Conservation (phyloP, 2,888 invertebrate genomes). For the Heliconius ethilla region DNA sequence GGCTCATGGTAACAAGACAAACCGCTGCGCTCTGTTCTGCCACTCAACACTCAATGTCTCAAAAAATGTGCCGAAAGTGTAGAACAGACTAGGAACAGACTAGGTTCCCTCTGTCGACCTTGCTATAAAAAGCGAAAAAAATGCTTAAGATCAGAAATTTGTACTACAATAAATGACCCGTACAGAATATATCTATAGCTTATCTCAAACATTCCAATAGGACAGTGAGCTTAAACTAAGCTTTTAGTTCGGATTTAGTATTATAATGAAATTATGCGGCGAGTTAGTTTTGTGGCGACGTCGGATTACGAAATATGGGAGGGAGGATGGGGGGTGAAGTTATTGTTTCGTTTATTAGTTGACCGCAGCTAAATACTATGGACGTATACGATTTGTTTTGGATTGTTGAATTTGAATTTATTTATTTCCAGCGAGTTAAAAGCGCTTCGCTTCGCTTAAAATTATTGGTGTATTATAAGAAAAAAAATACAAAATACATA, state of each 20-base stretch:
- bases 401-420: not conserved
- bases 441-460: no score
- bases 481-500: no score
- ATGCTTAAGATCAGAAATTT: not conserved
- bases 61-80: not conserved
- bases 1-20: not conserved
- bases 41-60: not conserved
- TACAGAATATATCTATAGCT: not conserved
- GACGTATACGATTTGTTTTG: slow-evolving; percentile 1
- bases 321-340: slow-evolving; percentile 8
- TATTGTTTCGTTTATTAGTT: slow-evolving; percentile 41
- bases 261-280: slow-evolving; percentile 49
- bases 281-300: slow-evolving; percentile 47
- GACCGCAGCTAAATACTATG: slow-evolving; percentile 33
- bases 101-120: not conserved
- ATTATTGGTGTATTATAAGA: no score
- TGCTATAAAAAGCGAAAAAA: not conserved
- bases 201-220: slow-evolving; percentile 7
- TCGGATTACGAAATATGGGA: slow-evolving; percentile 37
- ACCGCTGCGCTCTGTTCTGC: not conserved
- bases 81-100: no score
- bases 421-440: no score
- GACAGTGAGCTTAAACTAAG: slow-evolving; percentile 34
- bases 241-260: slow-evolving; percentile 49
- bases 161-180: not conserved